Percentiles rank a stretch among this genome's conserved stretches.
These are phyloP conservation scores for Eueremaeus valkanovi DNA, from an alignment of 2,888 invertebrate species.

Conservation along the genomic window DNA sequence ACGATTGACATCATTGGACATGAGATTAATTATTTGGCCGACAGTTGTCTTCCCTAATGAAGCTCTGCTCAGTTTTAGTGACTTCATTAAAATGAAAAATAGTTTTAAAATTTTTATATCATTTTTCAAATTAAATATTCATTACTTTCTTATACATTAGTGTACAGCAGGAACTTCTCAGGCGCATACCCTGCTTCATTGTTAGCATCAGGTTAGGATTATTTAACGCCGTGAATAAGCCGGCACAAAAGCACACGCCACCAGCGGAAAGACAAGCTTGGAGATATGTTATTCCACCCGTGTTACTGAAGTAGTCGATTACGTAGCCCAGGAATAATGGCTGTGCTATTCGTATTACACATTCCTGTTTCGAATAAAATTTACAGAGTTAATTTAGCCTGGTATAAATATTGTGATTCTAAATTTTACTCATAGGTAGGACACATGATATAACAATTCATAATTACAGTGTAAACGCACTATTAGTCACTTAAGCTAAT, in stretches of 20 bases:
- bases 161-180: constrained; percentile 74
- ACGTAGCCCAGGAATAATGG: constrained; percentile 55
- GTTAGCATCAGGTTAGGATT: constrained; percentile 85
- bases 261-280: constrained; percentile 72
- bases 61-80: constrained; percentile 62
- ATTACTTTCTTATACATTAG: constrained; percentile 73
- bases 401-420: neutral
- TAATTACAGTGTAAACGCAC: no score
- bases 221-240: constrained; percentile 70
- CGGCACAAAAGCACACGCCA: constrained; percentile 68
- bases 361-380: constrained; percentile 46
- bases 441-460: no score
- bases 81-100: neutral
- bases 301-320: constrained; percentile 52
- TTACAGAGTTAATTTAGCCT: neutral
- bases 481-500: no score
- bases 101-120: neutral
- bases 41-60: constrained; percentile 79
- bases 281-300: constrained; percentile 50
- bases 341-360: constrained; percentile 51
- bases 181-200: constrained; percentile 72
- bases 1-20: constrained; percentile 88
- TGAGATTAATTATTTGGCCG: constrained; percentile 84
- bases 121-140: neutral
- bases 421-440: neutral